Base-by-base conservation (phyloP, 2,797 vertebrate genomes). In the Enteromius trimaculatus region DNA sequence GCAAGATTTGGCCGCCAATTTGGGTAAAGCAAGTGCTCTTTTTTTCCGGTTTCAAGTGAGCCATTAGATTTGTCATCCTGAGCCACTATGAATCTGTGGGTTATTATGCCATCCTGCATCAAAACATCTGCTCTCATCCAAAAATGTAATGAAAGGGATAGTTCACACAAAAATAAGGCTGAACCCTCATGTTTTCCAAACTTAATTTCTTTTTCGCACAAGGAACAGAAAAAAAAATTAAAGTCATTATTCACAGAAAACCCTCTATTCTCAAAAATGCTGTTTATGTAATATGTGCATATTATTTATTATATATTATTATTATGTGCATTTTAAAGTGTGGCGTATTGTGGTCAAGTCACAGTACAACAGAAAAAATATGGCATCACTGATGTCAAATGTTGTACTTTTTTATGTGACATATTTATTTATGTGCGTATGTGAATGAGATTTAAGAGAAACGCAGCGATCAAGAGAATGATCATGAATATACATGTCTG, bases 1-100 rank as follows among this genome's bases (percentile, higher is more conserved):
- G 19, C 58, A 72, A 76, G 47, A 74, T 84, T 77, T 42, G 65
- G 68, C 74, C 37, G 55, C 78, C 81, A 74, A 77, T 66, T 37
- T 76, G 71, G 65, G 75, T 65, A 65, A 85, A 86, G 44, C n/a
- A 21, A 47, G 26, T 16, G 60, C 49, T 69, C n/a, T 17, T 80
- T 68, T 74, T 69, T 53, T 19, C 10, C 4, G 31, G 26, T 76
- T 79, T 55, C 39, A n/a, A 71, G 44, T 51, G 65, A 53, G 11
- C 66, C 23, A 29, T 75, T 47, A 29, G 69, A 79, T 31, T 79
- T 62, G 17, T 62, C 49, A 69, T 55, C 77, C 51, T 26, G 14
- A 49, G 31, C 51, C 66, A 21, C 51, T 8, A 31, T 64, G 42
- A 68, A 69, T 68, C 26, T 69, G 23, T 31, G 62, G 4, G 49